Base-by-base conservation (phyloP, 2,113 vertebrate genomes). In the human (Homo sapiens) region DNA sequence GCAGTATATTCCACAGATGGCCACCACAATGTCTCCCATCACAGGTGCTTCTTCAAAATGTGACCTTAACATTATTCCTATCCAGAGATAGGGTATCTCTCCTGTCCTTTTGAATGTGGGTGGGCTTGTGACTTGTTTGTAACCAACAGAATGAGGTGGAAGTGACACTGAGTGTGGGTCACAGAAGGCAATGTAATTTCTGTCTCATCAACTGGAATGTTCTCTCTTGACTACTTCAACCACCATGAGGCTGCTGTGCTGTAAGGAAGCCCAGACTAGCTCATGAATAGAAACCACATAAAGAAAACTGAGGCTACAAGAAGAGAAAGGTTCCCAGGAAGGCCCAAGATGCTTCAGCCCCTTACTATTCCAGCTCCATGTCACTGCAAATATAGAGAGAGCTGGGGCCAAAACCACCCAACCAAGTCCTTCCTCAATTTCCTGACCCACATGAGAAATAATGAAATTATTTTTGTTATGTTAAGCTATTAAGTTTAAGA, bases 351-450 rank as follows among this genome's bases (percentile, higher is more conserved):
- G 11, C 32, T 79, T 55, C 17, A 90, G 32, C 17, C 45, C 11
- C 38, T 2, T 22, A 50, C 4, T 82, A 40, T 75, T 83, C 40
- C 6, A 95, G 72, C 6, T 94, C 22, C 61, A 55, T 52, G 20
- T 94, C 66, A 93, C 80, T 48, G 8, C 35, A 84, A 97, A 88
- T 68, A 76, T 1, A 72, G 8, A 82, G 30, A 93, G 7, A 61
- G 22, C 59, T 83, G 38, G 72, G 81, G 30, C 12, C 55, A 84
- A 76, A 88, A 43, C 17, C 43, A 52, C 27, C 27, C 11, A 55
- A 75, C 1, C n/a, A 89, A 85, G 22, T 30, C 45, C 48, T 89
- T 89, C n/a, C 79, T 92, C 90, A 96, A 70, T 68, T 64, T 94
- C 30, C n/a, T 82, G 38, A 89, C 22, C 16, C 6, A 64, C 38